Evolutionary conservation across 2,113 vertebrate species (phyloP), one percentile per base, ranked within the genome.

Genomic region (Mirza zaza): DNA sequence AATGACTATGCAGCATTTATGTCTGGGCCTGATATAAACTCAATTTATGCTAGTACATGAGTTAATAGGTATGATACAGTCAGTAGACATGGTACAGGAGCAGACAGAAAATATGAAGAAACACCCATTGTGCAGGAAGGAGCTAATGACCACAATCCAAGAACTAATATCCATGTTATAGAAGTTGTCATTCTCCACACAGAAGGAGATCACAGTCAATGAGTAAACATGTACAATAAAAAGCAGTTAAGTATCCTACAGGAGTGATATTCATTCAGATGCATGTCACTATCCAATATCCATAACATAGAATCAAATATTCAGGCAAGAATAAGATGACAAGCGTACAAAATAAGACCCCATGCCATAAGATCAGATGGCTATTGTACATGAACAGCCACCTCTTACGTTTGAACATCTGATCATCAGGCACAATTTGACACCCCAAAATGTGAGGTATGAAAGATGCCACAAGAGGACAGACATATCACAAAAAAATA

Each of bases 241-340:
- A 87, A 84, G 63, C 11, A 76, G 39, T 45, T 89, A 39, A 59
- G 92, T 34, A 88, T n/a, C 27, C 25, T 81, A 20, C 32, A 87
- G 18, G 15, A 89, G 10, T 63, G 18, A 27, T 85, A 10, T 48
- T n/a, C 6, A 79, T 52, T 80, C 57, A 93, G 10, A 68, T 55
- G 13, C 13, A 57, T 15, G 61, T 73, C 23, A 85, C 63, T 63
- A 36, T 68, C n/a, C 17, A 68, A 48, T 39, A 94, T 32, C 50
- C 48, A 91, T 8, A 94, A 79, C 34, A 93, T 1, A 77, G 48
- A 95, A 95, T 18, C 45, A 92, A 86, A 34, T 82, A 86, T 89
- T 70, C 32, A 82, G 21, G 52, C 39, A 94, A 79, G 48, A 32
- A 91, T 84, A 91, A 93, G 27, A 77, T 34, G 52, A 50, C 48